These are phyloP conservation scores for Grapholita molesta DNA, from an alignment of 1,140 invertebrate species.

Conservation along the genomic window DNA sequence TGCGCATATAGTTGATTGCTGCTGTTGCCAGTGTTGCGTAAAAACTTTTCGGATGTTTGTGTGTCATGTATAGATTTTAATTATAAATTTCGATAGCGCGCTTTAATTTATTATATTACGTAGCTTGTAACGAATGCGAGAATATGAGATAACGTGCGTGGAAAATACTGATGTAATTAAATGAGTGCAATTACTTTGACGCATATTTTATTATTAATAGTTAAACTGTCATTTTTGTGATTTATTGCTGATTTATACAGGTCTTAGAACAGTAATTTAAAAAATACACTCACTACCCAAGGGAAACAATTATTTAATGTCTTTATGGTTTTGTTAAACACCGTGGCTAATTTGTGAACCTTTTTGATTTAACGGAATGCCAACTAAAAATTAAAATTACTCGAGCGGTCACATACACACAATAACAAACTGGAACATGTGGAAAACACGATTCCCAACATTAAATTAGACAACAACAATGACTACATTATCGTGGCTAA, in stretches of 20 bases:
- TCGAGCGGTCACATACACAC: neutral
- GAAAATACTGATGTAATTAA: neutral
- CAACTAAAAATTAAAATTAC: neutral
- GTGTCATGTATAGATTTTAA: neutral
- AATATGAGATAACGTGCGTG: neutral
- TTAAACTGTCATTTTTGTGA: conserved; percentile 30
- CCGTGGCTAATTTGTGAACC: neutral
- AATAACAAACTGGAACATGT: conserved; percentile 22
- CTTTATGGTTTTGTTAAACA: neutral
- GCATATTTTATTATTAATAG: conserved; percentile 12
- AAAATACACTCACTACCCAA: neutral
- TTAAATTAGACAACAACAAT: conserved; percentile 32
- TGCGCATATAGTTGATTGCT: neutral
- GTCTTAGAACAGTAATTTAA: neutral
- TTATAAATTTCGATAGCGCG: neutral
- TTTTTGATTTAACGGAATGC: neutral
- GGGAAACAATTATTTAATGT: neutral
- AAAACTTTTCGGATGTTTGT: neutral
- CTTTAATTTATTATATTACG: conserved; percentile 9
- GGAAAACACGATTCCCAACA: conserved; percentile 25
- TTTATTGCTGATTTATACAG: conserved; percentile 23
- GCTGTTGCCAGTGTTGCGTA: conserved; percentile 1
- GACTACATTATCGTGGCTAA: neutral
- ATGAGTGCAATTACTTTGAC: neutral
- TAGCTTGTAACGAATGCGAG: neutral